phyloP scores from a whole-genome alignment of 2,113 vertebrate species.

The Dicaeum eximium region DNA sequence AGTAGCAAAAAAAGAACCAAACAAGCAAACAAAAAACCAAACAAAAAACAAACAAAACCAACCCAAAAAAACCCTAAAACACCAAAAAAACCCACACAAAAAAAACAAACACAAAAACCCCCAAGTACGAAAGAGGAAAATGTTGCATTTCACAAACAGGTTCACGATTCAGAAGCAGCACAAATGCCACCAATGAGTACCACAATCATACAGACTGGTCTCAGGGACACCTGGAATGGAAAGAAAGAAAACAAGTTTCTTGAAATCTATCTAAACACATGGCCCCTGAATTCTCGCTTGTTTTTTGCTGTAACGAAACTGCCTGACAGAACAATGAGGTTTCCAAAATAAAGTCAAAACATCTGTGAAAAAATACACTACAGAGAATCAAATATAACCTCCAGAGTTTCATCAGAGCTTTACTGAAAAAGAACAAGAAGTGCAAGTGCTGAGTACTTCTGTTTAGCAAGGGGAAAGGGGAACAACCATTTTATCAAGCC shows the following conservation, averaged over 20 bases:
- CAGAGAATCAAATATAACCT: not conserved
- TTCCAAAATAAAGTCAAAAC: not conserved
- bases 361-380: not conserved
- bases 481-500: not conserved
- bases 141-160: not conserved
- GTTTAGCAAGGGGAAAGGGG: not conserved
- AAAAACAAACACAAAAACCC: too few species aligned
- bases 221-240: not conserved
- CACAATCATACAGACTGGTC: accelerated
- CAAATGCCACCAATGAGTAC: not conserved
- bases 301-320: not conserved
- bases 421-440: not conserved
- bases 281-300: not conserved
- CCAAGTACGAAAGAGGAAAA: not conserved
- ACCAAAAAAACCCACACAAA: not conserved
- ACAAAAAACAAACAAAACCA: not conserved
- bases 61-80: too few species aligned
- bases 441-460: not conserved
- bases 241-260: not conserved
- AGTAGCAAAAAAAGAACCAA: not conserved
- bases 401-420: not conserved
- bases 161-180: not conserved
- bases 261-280: not conserved
- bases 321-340: not conserved
- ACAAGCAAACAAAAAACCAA: not conserved